phyloP scores from a whole-genome alignment of 2,113 vertebrate genomes.

The Heliornis fulica region DNA sequence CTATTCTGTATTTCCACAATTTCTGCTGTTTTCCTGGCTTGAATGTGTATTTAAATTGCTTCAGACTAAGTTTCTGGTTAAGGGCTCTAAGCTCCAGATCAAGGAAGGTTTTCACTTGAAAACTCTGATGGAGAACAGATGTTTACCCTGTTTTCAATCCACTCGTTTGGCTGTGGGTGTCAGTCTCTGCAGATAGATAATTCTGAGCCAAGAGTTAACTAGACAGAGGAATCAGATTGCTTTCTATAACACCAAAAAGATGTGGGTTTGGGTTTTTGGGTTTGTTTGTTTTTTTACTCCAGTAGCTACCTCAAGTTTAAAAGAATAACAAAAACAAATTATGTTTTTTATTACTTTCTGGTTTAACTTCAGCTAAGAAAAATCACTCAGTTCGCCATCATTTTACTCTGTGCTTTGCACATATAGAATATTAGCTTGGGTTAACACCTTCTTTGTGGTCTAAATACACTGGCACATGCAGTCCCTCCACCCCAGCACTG shows the following conservation, averaged over 20 bases:
- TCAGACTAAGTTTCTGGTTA: background rate
- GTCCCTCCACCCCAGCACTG: fast-evolving
- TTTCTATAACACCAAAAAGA: background rate
- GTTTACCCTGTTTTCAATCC: background rate
- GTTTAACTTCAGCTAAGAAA: background rate
- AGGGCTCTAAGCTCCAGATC: background rate
- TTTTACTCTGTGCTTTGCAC: background rate
- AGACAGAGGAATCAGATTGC: background rate
- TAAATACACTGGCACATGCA: background rate
- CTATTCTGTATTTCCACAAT: background rate
- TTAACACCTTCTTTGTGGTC: background rate
- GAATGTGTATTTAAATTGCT: background rate
- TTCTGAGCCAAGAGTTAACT: background rate
- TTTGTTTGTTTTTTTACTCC: background rate
- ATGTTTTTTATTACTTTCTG: background rate
- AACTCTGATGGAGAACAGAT: background rate
- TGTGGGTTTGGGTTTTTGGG: no score
- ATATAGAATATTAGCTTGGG: background rate
- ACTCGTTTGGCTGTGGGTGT: background rate
- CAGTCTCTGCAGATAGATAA: background rate
- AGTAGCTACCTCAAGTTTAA: background rate
- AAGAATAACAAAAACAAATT: background rate
- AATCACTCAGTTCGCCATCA: background rate
- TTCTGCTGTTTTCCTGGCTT: background rate
- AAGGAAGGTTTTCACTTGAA: background rate